Conservation (phyloP, 2,888 invertebrate genomes). For the Eupsilia transversa region DNA sequence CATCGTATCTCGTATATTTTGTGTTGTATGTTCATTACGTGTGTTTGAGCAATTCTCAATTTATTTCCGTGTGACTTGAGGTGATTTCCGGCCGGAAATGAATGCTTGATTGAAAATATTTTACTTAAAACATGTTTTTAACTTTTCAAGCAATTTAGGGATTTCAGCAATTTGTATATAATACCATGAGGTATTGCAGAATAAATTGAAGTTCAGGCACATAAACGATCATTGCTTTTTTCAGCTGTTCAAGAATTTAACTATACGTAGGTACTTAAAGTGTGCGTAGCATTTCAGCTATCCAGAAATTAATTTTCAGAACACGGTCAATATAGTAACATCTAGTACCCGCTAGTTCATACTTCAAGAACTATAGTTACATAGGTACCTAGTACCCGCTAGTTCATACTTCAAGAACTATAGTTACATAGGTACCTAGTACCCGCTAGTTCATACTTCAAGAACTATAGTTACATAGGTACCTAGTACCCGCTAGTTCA, state of each 20-base stretch:
- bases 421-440: not conserved
- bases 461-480: not conserved
- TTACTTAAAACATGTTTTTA: not conserved
- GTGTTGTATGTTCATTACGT: conserved; percentile 1
- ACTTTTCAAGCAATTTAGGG: not conserved
- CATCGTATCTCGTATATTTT: not conserved
- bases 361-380: not conserved
- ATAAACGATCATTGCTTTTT: conserved; percentile 1
- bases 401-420: not conserved
- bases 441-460: too few relatives aligned
- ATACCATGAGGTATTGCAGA: not conserved
- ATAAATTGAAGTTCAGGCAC: not conserved
- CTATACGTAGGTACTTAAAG: not conserved
- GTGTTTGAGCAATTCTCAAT: conserved; percentile 5
- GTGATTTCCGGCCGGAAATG: conserved; percentile 4
- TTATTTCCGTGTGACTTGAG: conserved; percentile 13
- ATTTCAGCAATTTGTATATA: not conserved
- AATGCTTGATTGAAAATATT: conserved; percentile 13
- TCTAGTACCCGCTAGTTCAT: not conserved
- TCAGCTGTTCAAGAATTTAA: conserved; percentile 3
- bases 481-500: not conserved
- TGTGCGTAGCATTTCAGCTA: not conserved
- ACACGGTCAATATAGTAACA: not conserved
- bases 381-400: not conserved
- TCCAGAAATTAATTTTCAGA: not conserved